Conservation (phyloP, 2,113 vertebrate species). For the Myxocyprinus asiaticus region DNA sequence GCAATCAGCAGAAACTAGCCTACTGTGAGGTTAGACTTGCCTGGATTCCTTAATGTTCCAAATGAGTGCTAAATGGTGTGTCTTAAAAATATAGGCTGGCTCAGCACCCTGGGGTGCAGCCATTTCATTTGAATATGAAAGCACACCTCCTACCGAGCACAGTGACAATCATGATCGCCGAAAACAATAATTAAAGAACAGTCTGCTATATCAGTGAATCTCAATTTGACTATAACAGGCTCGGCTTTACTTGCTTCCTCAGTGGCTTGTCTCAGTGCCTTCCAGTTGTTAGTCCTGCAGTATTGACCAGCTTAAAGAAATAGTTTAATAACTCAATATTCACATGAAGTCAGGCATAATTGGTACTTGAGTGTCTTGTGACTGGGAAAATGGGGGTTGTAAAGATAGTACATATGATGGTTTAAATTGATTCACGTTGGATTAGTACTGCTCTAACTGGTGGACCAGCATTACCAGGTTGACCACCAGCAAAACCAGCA, state of each 20-base stretch:
- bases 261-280: too few relatives aligned
- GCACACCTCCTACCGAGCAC: constrained; percentile 34
- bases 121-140: constrained; percentile 34
- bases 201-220: constrained; percentile 34
- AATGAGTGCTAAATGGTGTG: constrained; percentile 5
- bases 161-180: constrained; percentile 9
- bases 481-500: too few relatives aligned
- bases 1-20: neutral
- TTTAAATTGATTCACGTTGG: too few relatives aligned
- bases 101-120: constrained; percentile 20
- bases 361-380: too few relatives aligned
- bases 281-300: too few relatives aligned
- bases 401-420: too few relatives aligned
- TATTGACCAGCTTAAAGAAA: too few relatives aligned
- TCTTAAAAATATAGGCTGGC: constrained; percentile 37
- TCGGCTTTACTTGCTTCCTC: neutral
- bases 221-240: constrained; percentile 30
- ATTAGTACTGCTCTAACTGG: too few relatives aligned
- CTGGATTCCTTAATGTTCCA: neutral
- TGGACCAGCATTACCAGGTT: too few relatives aligned
- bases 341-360: too few relatives aligned
- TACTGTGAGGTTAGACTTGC: constrained; percentile 15
- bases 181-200: constrained; percentile 55
- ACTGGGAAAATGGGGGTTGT: too few relatives aligned
- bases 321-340: too few relatives aligned